Evolutionary conservation across 1,140 invertebrate species (phyloP), one percentile per base, ranked within the genome.

Genomic region (Brachionus angularis): DNA sequence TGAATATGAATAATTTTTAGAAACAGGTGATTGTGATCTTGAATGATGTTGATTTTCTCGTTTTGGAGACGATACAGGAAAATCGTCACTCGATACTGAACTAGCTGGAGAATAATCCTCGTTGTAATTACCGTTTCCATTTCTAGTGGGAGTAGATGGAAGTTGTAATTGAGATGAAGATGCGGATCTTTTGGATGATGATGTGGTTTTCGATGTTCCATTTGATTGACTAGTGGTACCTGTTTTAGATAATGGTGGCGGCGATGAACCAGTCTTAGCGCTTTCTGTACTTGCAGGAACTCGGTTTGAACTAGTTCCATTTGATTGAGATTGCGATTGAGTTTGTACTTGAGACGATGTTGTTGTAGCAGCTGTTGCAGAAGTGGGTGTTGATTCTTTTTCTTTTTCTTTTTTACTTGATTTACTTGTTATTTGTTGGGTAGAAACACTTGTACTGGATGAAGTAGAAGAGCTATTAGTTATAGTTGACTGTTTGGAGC

Each of bases 31-130:
- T n/a, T 46, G 47, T n/a, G 42, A 47, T 36, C 62, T 29, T 18
- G 62, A 67, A 12, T 67, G 25, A 12, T 67, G 62, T 12, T 44
- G 39, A 16, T 42, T 10, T 42, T 42, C 42, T 8, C 62, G 62
- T 67, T 25, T 46, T 2, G 62, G 62, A 5, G 62, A 67, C 21
- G 39, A 31, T 14, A 34, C 42, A 4, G 39, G 44, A 14, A 67
- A 16, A 12, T 67, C 62, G 23, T 67, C 62, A 50, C 62, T 67
- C 18, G 62, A 67, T 3, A 67, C 42, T 8, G 39, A 47, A 34
- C 62, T 67, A 2, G 62, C 18, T 21, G 62, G 62, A 10, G 62
- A 67, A 67, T 47, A 67, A 10, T 31, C 62, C 16, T 34, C 29
- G 36, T 50, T 50, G 14, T 67, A 31, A 23, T 5, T 5, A 1